Conservation (phyloP, 2,113 vertebrate genomes). For the Cavia porcellus region DNA sequence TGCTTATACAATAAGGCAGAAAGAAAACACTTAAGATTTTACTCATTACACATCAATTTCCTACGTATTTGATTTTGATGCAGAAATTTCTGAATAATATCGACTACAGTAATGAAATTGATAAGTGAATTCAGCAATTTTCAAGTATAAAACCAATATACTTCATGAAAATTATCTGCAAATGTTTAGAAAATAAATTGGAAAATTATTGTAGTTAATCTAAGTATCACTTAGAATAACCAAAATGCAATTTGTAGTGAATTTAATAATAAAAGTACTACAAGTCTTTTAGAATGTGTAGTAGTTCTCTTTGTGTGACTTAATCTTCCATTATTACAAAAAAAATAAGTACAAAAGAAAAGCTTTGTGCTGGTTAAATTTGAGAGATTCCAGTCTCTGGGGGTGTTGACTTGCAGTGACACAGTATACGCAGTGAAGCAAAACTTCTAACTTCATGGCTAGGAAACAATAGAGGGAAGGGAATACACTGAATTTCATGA, state of each 20-base stretch:
- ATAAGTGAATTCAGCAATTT: not conserved
- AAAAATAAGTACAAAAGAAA: not conserved
- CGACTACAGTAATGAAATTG: not conserved
- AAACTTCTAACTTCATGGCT: not conserved
- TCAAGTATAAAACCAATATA: not conserved
- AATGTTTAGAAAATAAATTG: not conserved
- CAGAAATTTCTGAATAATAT: not conserved
- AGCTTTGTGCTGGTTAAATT: rapidly evolving
- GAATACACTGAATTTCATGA: too few relatives aligned
- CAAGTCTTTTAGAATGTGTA: not conserved
- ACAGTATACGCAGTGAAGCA: not conserved
- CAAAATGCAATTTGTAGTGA: not conserved
- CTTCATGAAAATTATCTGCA: not conserved
- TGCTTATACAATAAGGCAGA: not conserved
- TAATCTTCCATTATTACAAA: not conserved
- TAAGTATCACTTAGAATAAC: not conserved
- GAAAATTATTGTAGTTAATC: not conserved
- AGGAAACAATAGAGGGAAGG: not conserved
- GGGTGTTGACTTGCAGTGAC: not conserved
- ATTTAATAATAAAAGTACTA: not conserved
- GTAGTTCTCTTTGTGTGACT: too few relatives aligned
- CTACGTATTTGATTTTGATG: not conserved
- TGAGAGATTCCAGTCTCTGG: not conserved
- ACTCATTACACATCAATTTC: not conserved
- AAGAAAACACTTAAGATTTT: not conserved